phyloP scores from a whole-genome alignment of 2,797 vertebrate species.

The Enteromius viviparus region DNA sequence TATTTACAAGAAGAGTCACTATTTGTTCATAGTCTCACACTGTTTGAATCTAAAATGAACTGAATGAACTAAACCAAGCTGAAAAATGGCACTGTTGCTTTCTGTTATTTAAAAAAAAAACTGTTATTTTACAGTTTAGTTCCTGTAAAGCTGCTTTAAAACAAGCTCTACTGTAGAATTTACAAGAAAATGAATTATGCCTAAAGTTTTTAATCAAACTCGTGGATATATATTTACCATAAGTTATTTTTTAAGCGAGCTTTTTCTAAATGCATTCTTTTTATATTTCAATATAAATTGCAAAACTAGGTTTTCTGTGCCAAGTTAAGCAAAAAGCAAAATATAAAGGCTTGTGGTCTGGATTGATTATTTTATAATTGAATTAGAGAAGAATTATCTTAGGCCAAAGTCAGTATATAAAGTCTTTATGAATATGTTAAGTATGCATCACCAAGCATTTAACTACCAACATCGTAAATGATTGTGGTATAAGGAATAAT shows the following conservation, averaged over 20 bases:
- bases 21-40: neutral
- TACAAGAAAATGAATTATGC: too few species aligned
- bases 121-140: neutral
- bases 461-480: neutral
- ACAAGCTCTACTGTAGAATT: neutral
- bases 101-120: neutral
- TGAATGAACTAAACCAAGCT: neutral
- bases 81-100: neutral
- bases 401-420: neutral
- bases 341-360: neutral
- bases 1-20: neutral
- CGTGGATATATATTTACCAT: neutral
- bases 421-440: conserved; percentile 14
- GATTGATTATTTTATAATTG: neutral
- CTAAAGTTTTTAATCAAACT: neutral
- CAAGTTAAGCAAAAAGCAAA: neutral
- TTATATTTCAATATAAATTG: neutral
- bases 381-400: neutral
- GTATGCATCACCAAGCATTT: neutral
- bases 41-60: neutral
- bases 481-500: neutral
- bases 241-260: too few species aligned
- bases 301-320: neutral
- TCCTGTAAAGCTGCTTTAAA: neutral
- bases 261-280: neutral